Evolutionary conservation across 2,113 vertebrate species (phyloP).

Genomic region (Phyllopteryx taeniolatus): DNA sequence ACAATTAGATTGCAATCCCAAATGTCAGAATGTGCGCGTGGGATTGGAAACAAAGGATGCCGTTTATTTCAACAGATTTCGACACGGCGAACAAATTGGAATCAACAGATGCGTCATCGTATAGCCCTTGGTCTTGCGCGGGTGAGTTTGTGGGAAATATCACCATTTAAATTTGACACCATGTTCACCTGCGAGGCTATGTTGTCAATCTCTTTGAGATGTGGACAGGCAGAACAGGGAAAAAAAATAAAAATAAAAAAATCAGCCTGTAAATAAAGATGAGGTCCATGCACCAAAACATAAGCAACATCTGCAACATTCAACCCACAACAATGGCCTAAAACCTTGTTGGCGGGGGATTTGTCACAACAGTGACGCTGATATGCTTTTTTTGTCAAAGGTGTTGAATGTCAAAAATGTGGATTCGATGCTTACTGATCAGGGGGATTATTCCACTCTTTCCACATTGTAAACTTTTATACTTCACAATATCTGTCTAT

Average conservation of each 20-base stretch:
- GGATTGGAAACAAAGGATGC: background rate
- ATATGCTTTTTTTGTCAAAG: background rate
- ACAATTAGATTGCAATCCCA: conserved; percentile 37
- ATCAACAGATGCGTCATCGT: background rate
- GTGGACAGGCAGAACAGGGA: background rate
- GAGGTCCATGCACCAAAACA: background rate
- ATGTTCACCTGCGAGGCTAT: background rate
- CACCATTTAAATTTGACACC: background rate
- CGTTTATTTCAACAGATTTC: background rate
- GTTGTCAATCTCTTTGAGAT: conserved; percentile 1
- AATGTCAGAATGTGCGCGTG: conserved; percentile 2
- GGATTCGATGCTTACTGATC: background rate
- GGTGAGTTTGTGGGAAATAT: background rate
- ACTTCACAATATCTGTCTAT: background rate
- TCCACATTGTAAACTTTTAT: background rate
- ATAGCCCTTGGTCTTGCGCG: background rate
- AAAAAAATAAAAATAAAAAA: background rate
- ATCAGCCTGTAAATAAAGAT: conserved; percentile 7
- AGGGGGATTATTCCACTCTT: background rate
- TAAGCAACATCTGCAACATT: background rate
- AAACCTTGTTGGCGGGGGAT: background rate
- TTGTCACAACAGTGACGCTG: background rate
- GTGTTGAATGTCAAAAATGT: background rate
- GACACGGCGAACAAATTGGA: background rate
- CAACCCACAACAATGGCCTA: background rate